A percentile compares a stretch with the other conserved stretches of the same genome.
phyloP scores from a whole-genome alignment of 2,113 vertebrate genomes.

The Eretmochelys imbricata region DNA sequence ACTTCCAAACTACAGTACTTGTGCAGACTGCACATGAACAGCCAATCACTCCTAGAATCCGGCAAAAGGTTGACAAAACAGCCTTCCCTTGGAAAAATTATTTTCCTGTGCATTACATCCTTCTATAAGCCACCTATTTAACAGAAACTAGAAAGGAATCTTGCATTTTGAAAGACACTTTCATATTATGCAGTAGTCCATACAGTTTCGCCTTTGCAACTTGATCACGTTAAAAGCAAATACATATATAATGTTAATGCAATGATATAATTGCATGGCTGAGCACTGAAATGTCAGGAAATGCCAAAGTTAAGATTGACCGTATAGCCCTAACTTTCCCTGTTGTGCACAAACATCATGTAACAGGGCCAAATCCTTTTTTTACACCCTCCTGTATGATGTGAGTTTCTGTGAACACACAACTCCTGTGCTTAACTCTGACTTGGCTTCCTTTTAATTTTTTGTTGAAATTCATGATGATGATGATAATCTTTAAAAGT shows the following conservation, averaged over 20 bases:
- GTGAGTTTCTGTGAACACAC: accelerated
- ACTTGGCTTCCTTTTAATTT: neutral
- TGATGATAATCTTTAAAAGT: neutral
- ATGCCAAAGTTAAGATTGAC: accelerated
- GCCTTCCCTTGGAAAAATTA: conserved; percentile 18
- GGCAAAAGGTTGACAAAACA: conserved; percentile 57
- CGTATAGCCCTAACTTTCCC: accelerated
- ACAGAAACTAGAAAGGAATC: neutral
- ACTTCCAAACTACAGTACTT: conserved; percentile 69
- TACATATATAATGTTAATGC: neutral
- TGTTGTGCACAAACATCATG: accelerated
- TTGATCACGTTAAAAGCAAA: neutral
- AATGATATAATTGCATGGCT: accelerated
- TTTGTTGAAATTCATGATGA: accelerated
- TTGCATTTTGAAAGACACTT: neutral
- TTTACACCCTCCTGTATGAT: accelerated
- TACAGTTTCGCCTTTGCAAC: neutral
- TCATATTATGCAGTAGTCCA: neutral
- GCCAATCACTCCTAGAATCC: conserved; percentile 53
- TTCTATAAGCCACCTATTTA: conserved; percentile 2
- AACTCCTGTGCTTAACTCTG: accelerated
- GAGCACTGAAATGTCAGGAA: neutral
- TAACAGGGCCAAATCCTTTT: neutral
- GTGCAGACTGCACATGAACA: conserved; percentile 56
- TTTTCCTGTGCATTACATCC: neutral